Evolutionary conservation across 1,140 invertebrate species (phyloP).

Genomic region (Olivierus martensii): DNA sequence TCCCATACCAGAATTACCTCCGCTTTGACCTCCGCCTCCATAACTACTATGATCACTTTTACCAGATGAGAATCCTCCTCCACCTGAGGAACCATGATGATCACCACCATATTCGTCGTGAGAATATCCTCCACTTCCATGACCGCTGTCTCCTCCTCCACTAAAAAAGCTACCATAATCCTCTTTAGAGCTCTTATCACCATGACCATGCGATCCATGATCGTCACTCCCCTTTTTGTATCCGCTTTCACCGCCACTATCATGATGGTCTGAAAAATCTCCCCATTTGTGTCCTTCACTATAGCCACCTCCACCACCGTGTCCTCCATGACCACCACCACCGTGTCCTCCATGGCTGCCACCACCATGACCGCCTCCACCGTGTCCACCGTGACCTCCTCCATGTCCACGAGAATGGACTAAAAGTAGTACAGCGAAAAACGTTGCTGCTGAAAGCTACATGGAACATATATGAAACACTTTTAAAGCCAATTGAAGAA

Average conservation of each 20-base stretch:
- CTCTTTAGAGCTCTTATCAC: too few species aligned
- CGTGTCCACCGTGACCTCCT: constrained; percentile 3
- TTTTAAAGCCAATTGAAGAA: too few species aligned
- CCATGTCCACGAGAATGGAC: constrained; percentile 3
- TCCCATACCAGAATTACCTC: constrained; percentile 10
- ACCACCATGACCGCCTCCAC: not conserved
- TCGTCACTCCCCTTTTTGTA: not conserved
- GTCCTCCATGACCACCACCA: too few species aligned
- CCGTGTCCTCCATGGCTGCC: too few species aligned
- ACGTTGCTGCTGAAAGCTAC: too few species aligned
- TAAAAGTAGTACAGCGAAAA: too few species aligned
- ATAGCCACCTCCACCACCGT: too few species aligned
- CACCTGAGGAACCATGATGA: constrained; percentile 7
- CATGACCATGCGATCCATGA: too few species aligned
- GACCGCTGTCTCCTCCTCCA: too few species aligned
- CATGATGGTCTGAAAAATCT: not conserved
- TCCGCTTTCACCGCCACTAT: not conserved
- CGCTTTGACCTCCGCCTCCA: constrained; percentile 12
- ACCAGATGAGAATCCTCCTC: constrained; percentile 6
- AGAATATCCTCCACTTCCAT: too few species aligned
- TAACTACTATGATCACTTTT: constrained; percentile 2
- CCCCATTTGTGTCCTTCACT: not conserved
- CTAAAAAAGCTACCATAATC: too few species aligned
- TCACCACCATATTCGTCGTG: constrained; percentile 12
- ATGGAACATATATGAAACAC: too few species aligned